Evolutionary conservation across 2,888 invertebrate genomes (phyloP), one percentile per base, ranked within the genome.

Genomic region (Chouioia cunea): DNA sequence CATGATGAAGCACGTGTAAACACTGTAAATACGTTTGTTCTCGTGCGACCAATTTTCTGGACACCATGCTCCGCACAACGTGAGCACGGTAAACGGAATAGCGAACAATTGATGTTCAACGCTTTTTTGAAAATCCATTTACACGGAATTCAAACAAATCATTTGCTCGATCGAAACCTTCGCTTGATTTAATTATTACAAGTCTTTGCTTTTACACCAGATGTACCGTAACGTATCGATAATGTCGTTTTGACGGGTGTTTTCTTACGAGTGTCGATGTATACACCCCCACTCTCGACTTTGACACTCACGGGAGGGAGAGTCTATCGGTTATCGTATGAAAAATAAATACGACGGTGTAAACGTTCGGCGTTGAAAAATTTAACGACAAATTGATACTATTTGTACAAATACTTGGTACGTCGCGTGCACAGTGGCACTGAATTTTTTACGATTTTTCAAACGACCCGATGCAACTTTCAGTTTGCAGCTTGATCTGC

Each of bases 41-140:
- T 46, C 43, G 0, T 4, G 15, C 6, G 66, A 23, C 36, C 52
- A 63, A 16, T 65, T 52, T 53, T 62, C 57, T 6, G 72, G 69
- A 14, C 56, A 65, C 69, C 72, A 73, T 10, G 54, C 36, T 22
- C 69, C 72, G 12, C 65, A 69, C 2, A 62, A 27, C 2, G 72
- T 73, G n/a, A 73, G 50, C 20, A 69, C 46, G 2, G 57, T 58
- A 22, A 73, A 65, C 2, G 57, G 47, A 36, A 73, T 59, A 0
- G 72, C 62, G 6, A 73, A 62, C 22, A 54, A 6, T 23, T 14
- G n/a, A 47, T 65, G 62, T 58, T 66, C 66, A 22, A 66, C 27
- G 46, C 59, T 65, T 10, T 66, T 14, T 62, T 71, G 46, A 47
- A 70, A 58, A 4, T 58, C 46, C 50, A 69, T 57, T n/a, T 27